A percentile compares a stretch with the other conserved stretches of the same genome.
These are phyloP conservation scores for Trididemnum clinides DNA, from an alignment of 23 tunicate genomes.

Conservation along the genomic window DNA sequence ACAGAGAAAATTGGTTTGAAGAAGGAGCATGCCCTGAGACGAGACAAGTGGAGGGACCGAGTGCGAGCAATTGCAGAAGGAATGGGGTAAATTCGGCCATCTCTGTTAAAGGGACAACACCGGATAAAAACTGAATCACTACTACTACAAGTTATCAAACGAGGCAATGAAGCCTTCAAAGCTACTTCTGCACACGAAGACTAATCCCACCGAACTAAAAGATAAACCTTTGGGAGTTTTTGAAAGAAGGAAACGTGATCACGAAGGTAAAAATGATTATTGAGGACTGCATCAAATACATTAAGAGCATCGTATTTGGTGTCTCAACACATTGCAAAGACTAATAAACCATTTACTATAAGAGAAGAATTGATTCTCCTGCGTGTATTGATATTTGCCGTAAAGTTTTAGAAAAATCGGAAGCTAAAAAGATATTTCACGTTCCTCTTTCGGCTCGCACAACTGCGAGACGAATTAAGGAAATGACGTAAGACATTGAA, in stretches of 20 bases:
- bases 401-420: conserved; percentile 19
- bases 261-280: background rate
- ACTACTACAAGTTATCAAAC: no score
- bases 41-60: no score
- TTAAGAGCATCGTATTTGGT: conserved; percentile 23
- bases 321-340: background rate
- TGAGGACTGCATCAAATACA: background rate
- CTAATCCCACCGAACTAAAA: no score
- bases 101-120: no score
- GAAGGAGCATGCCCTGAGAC: no score
- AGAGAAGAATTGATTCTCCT: conserved; percentile 13
- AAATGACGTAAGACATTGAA: background rate
- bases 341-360: conserved; percentile 1
- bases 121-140: no score
- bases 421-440: background rate
- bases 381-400: conserved; percentile 13
- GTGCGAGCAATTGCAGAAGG: no score
- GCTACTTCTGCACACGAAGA: no score
- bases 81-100: no score
- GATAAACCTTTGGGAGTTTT: background rate
- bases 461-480: conserved; percentile 17
- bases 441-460: conserved; percentile 53
- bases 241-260: background rate
- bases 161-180: no score
- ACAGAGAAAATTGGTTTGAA: no score